Evolutionary conservation across 2,797 vertebrate species (phyloP).

Genomic region (Oreochromis grahami): DNA sequence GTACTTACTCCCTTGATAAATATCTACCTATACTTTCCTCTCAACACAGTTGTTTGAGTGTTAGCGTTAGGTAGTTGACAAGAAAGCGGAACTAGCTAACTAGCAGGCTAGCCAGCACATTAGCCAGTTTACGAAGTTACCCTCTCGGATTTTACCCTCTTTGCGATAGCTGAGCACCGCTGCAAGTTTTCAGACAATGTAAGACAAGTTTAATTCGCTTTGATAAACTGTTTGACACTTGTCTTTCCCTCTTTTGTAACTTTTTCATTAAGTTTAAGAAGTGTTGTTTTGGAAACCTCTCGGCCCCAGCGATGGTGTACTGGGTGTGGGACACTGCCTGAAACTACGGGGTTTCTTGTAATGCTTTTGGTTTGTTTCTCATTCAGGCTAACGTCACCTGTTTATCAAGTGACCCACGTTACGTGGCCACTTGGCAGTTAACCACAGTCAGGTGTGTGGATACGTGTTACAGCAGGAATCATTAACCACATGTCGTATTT

Average conservation of each 20-base stretch:
- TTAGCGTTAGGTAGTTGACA: slow-evolving; percentile 19
- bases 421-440: background rate
- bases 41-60: slow-evolving; percentile 1
- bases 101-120: slow-evolving; percentile 31
- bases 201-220: slow-evolving; percentile 23
- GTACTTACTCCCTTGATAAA: slow-evolving; percentile 34
- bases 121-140: slow-evolving; percentile 20
- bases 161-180: background rate
- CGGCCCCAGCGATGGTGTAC: background rate
- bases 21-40: background rate
- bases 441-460: background rate
- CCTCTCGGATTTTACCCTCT: background rate
- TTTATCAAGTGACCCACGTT: slow-evolving; percentile 21
- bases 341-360: background rate
- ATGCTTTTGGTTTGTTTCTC: background rate
- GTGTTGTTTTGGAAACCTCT: background rate
- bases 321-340: slow-evolving; percentile 23
- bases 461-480: background rate
- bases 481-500: background rate
- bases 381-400: slow-evolving; percentile 25
- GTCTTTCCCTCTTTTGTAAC: rapidly evolving
- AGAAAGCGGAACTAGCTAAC: slow-evolving; percentile 69
- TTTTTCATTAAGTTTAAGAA: background rate
- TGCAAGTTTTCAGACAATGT: slow-evolving; percentile 45
- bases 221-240: background rate